Percentiles rank a stretch among this genome's conserved stretches.
phyloP scores from a whole-genome alignment of 2,888 invertebrate species.

The Leptura quadrifasciata region DNA sequence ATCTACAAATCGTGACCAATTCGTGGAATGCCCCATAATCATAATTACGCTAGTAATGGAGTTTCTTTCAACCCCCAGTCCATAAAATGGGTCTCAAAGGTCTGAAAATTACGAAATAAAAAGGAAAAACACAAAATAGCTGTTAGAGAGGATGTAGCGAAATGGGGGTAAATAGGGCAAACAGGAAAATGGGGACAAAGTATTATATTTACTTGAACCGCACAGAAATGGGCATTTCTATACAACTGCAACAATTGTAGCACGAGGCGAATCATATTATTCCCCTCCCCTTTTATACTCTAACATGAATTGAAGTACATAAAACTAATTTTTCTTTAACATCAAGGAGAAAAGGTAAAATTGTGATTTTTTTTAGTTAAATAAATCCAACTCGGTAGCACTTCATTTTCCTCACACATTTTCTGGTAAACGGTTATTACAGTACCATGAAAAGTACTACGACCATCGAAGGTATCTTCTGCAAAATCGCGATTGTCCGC shows the following conservation, averaged over 20 bases:
- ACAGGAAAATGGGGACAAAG: not conserved
- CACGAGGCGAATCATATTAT: not conserved
- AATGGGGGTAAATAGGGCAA: slow-evolving; percentile 4
- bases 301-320: slow-evolving; percentile 10
- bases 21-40: too few relatives aligned
- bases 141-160: not conserved
- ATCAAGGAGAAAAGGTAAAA: slow-evolving; percentile 1
- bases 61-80: not conserved
- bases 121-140: slow-evolving; percentile 6
- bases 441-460: too few relatives aligned
- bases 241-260: slow-evolving; percentile 8
- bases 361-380: slow-evolving; percentile 13
- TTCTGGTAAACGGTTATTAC: too few relatives aligned
- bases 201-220: slow-evolving; percentile 1
- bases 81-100: not conserved
- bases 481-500: too few relatives aligned
- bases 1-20: too few relatives aligned
- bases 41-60: not conserved
- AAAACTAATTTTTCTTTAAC: slow-evolving; percentile 9
- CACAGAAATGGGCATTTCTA: slow-evolving; percentile 14
- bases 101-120: slow-evolving; percentile 5
- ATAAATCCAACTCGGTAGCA: not conserved
- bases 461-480: too few relatives aligned
- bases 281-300: slow-evolving; percentile 9
- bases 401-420: too few relatives aligned